These are phyloP conservation scores for Plemyria rubiginata DNA, from an alignment of 2,888 invertebrate genomes.

Conservation along the genomic window DNA sequence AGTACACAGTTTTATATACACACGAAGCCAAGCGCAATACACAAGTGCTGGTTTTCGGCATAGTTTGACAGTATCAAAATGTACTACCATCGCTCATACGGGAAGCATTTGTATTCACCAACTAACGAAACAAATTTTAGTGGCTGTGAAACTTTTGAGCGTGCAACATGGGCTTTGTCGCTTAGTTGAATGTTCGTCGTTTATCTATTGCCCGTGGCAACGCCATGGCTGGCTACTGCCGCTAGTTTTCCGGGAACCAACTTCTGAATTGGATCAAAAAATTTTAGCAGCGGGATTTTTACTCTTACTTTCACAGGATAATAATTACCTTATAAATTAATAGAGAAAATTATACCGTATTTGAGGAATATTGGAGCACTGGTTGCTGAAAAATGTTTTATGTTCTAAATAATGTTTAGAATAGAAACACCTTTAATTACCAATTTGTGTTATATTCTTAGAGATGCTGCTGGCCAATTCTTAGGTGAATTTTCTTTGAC, in stretches of 20 bases:
- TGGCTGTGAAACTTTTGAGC: slow-evolving; percentile 27
- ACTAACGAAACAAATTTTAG: slow-evolving; percentile 22
- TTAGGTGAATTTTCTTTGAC: too few relatives aligned
- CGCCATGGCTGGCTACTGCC: slow-evolving; percentile 1
- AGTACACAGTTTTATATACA: neutral
- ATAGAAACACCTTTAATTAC: too few relatives aligned
- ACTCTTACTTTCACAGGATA: neutral
- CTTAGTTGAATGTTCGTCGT: slow-evolving; percentile 23
- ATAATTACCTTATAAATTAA: too few relatives aligned
- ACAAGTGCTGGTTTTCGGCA: slow-evolving; percentile 14
- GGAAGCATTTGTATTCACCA: slow-evolving; percentile 21
- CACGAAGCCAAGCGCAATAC: slow-evolving; percentile 10
- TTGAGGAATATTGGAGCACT: too few relatives aligned
- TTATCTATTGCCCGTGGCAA: slow-evolving; percentile 26
- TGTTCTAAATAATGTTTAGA: too few relatives aligned
- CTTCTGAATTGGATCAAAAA: slow-evolving; percentile 23
- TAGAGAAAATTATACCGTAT: too few relatives aligned
- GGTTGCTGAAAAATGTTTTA: too few relatives aligned
- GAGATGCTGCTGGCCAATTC: too few relatives aligned
- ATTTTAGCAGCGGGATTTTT: slow-evolving; percentile 8
- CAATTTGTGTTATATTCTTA: too few relatives aligned
- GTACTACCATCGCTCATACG: slow-evolving; percentile 17
- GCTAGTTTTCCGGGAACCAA: slow-evolving; percentile 10
- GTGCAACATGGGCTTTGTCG: slow-evolving; percentile 22
- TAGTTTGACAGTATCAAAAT: slow-evolving; percentile 19